Evolutionary conservation across 1,140 invertebrate genomes (phyloP).

Genomic region (Euwallacea fornicatus): DNA sequence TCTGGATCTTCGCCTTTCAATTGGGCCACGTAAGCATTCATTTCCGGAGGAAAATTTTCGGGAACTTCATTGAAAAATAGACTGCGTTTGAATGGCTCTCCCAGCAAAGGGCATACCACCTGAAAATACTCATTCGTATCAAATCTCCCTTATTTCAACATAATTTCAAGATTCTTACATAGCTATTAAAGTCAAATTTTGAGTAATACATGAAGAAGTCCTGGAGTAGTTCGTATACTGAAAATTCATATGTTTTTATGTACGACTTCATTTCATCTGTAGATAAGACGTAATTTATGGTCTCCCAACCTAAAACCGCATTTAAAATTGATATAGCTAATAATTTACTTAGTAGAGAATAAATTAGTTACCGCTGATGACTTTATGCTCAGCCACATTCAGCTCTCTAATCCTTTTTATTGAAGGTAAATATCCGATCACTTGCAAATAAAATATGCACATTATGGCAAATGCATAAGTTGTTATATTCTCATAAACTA

Average conservation of each 20-base stretch:
- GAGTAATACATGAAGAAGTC: conserved; percentile 50
- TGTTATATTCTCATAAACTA: conserved; percentile 50
- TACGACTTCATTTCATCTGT: conserved; percentile 37
- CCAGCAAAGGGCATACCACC: conserved; percentile 53
- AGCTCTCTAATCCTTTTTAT: conserved; percentile 42
- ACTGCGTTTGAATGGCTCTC: conserved; percentile 46
- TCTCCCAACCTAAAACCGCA: conserved; percentile 48
- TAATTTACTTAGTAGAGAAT: conserved; percentile 14
- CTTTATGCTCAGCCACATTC: conserved; percentile 31
- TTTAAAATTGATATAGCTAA: conserved; percentile 21
- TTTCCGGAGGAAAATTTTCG: conserved; percentile 46
- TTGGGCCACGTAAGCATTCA: conserved; percentile 47
- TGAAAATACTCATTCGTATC: conserved; percentile 24
- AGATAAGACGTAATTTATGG: conserved; percentile 41
- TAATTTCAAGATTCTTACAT: conserved; percentile 42
- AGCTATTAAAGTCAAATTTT: conserved; percentile 44
- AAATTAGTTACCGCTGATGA: conserved; percentile 44
- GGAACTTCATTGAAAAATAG: conserved; percentile 43
- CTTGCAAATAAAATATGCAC: conserved; percentile 55
- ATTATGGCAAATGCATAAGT: conserved; percentile 55
- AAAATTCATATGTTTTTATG: conserved; percentile 36
- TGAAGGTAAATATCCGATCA: conserved; percentile 44
- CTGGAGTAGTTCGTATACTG: conserved; percentile 40
- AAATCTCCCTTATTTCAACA: background rate
- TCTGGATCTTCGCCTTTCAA: conserved; percentile 41